Conservation (phyloP, 2,797 vertebrate genomes). For the Neoniphon sammara region DNA sequence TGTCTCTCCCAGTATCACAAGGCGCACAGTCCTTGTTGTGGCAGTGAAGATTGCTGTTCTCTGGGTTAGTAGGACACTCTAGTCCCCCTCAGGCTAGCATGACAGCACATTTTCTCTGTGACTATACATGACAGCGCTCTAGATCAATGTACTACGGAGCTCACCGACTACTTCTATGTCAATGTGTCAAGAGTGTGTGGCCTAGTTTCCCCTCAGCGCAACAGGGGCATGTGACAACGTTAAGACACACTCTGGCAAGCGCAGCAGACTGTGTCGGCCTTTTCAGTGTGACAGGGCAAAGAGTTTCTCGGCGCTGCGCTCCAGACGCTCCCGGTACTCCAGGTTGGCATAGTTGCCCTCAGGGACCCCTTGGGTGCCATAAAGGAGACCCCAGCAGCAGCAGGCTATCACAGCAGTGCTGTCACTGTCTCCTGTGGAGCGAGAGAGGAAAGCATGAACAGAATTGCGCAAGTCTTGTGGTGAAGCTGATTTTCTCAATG, state of each 20-base stretch:
- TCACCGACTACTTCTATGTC: slow-evolving; percentile 1
- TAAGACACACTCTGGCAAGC: not conserved
- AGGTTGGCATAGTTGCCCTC: slow-evolving; percentile 81
- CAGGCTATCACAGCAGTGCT: slow-evolving; percentile 87
- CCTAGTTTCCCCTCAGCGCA: slow-evolving; percentile 36
- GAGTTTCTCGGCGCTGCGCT: slow-evolving; percentile 76
- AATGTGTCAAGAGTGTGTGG: slow-evolving; percentile 17
- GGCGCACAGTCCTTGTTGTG: slow-evolving; percentile 20
- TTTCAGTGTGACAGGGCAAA: slow-evolving; percentile 80
- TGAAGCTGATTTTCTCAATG: not conserved
- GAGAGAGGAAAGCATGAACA: not conserved
- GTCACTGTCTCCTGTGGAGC: slow-evolving; percentile 85
- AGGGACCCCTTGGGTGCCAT: slow-evolving; percentile 80
- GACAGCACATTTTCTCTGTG: slow-evolving; percentile 23
- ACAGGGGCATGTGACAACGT: too few species aligned
- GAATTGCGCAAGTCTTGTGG: not conserved
- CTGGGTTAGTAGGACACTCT: slow-evolving; percentile 64
- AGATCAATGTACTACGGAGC: slow-evolving; percentile 42
- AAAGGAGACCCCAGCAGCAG: slow-evolving; percentile 85
- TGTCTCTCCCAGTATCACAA: not conserved
- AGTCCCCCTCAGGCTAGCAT: slow-evolving; percentile 49
- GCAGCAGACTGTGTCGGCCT: not conserved
- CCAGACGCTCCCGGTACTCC: slow-evolving; percentile 84
- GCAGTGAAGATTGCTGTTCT: slow-evolving; percentile 24
- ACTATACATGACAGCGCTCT: slow-evolving; percentile 27